Evolutionary conservation across 2,888 invertebrate species (phyloP), one percentile per base, ranked within the genome.

Genomic region (Diaperis boleti): DNA sequence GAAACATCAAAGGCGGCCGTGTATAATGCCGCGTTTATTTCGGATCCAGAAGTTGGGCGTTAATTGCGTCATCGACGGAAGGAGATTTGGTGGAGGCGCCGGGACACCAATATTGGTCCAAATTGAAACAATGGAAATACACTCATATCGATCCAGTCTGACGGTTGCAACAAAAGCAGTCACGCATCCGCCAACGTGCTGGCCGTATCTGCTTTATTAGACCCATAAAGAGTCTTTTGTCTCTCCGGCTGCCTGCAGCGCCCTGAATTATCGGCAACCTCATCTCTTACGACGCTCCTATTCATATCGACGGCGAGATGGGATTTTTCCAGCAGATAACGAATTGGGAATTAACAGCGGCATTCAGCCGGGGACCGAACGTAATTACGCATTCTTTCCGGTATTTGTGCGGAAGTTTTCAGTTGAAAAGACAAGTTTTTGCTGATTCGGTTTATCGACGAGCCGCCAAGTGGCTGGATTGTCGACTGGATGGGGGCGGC

Each of bases 121-220:
- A 14, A 13, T 11, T 35, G 8, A 35, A 68, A 52, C 55, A 57
- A 41, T 61, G 68, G 68, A 68, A 66, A 66, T 66, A 61, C 65
- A 65, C 59, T 68, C 62, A 64, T 66, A 68, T 68, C 64, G 68
- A 66, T 68, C 68, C 60, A 37, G 45, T n/a, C n/a, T n/a, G n/a
- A n/a, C 35, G 62, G 64, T 62, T 67, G 56, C 65, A 67, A 67
- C 67, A 67, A 62, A 67, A 63, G 65, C 65, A 65, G 65, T 67
- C 65, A 67, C 67, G 67, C 67, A 63, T 67, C 63, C 52, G 62
- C 56, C 62, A 67, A 60, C 59, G 64, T 50, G n/a, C n/a, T n/a
- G 64, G 60, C 60, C 60, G 68, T 67, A 65, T 69, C 65, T 65
- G 65, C 65, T 69, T 67, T 69, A 69, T 69, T 69, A 67, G 60